Percentiles rank a stretch among this genome's conserved stretches.
phyloP scores from a whole-genome alignment of 2,888 invertebrate genomes.

The Drosophila gaucha region DNA sequence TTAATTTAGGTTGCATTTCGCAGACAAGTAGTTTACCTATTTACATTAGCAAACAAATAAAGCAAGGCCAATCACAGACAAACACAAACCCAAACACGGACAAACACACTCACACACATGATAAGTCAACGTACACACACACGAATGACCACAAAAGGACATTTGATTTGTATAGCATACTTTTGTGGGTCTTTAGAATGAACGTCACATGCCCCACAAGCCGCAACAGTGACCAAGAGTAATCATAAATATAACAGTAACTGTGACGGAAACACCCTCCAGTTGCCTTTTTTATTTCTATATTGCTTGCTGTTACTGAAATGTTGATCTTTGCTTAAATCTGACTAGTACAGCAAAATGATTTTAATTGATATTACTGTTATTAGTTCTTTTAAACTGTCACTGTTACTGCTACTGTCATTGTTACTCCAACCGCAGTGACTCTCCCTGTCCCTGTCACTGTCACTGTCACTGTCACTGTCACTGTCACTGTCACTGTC shows the following conservation, averaged over 20 bases:
- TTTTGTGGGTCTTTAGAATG: constrained; percentile 37
- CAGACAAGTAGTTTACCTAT: constrained; percentile 49
- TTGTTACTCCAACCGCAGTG: background rate
- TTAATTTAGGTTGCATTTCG: constrained; percentile 34
- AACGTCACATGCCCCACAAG: constrained; percentile 10
- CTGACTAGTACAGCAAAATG: too few relatives aligned
- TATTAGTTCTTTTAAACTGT: too few relatives aligned
- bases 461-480: background rate
- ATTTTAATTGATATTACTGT: background rate
- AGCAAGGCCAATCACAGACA: constrained; percentile 8
- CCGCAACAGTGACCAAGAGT: background rate
- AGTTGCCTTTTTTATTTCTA: background rate
- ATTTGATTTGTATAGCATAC: constrained; percentile 42
- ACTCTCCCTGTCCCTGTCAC: background rate
- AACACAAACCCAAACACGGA: background rate
- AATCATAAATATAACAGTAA: background rate
- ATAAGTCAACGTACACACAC: constrained; percentile 3
- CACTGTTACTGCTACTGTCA: background rate
- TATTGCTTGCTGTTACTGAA: background rate
- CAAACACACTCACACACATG: background rate
- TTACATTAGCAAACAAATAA: constrained; percentile 34
- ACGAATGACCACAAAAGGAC: constrained; percentile 24
- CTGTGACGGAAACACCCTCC: background rate
- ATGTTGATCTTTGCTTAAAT: too few relatives aligned
- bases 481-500: background rate